These are phyloP conservation scores for Taenioides sp. DNA, from an alignment of 2,797 vertebrate genomes.

Conservation along the genomic window DNA sequence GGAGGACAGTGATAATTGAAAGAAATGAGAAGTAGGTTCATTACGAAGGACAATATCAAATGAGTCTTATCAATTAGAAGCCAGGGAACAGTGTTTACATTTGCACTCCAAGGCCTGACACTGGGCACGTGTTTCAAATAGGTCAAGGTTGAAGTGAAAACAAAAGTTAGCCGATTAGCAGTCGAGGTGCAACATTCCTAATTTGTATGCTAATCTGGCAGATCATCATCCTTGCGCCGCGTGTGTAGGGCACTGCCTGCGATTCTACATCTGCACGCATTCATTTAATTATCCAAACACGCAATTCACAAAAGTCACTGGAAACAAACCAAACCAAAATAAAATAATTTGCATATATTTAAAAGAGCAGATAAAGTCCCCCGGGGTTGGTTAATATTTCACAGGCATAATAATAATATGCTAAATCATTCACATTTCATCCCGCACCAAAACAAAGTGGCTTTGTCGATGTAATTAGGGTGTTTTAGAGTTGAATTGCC, in stretches of 20 bases:
- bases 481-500: slow-evolving; percentile 79
- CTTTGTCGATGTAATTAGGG: slow-evolving; percentile 80
- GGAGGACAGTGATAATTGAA: slow-evolving; percentile 47
- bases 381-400: slow-evolving; percentile 80
- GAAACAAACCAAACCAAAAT: slow-evolving; percentile 80
- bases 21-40: slow-evolving; percentile 46
- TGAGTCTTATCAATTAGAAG: slow-evolving; percentile 70
- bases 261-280: slow-evolving; percentile 74
- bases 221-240: slow-evolving; percentile 55
- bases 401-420: slow-evolving; percentile 82
- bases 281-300: slow-evolving; percentile 79
- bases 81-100: slow-evolving; percentile 63
- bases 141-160: slow-evolving; percentile 78
- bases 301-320: slow-evolving; percentile 79
- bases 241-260: slow-evolving; percentile 59
- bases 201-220: slow-evolving; percentile 78
- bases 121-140: slow-evolving; percentile 65
- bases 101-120: slow-evolving; percentile 60
- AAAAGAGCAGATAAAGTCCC: slow-evolving; percentile 80
- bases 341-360: slow-evolving; percentile 83
- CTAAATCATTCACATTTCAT: slow-evolving; percentile 81
- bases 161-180: slow-evolving; percentile 82
- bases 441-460: slow-evolving; percentile 78
- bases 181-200: slow-evolving; percentile 76
- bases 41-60: slow-evolving; percentile 74